Conservation (phyloP, 2,888 invertebrate species). For the Yponomeuta plumbellus region DNA sequence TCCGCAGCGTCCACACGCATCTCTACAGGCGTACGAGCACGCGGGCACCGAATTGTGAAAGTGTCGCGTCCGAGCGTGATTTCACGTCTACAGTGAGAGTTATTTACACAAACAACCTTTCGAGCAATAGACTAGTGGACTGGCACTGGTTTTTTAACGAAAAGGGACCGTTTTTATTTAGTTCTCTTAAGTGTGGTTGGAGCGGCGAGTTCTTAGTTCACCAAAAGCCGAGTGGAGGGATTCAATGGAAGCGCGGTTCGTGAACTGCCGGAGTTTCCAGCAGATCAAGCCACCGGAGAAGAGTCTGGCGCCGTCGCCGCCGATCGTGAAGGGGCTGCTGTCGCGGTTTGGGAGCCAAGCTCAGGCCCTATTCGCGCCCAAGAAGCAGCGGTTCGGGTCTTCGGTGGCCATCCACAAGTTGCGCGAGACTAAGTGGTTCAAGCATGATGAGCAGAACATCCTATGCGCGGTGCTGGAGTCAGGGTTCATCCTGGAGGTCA, state of each 20-base stretch:
- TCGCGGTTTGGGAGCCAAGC: conserved; percentile 75
- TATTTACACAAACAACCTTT: conserved; percentile 40
- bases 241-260: conserved; percentile 78
- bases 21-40: conserved; percentile 45
- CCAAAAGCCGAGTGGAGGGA: conserved; percentile 49
- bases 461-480: conserved; percentile 83
- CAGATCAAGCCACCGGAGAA: conserved; percentile 75
- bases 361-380: conserved; percentile 71
- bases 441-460: conserved; percentile 81
- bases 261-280: conserved; percentile 74
- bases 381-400: conserved; percentile 76
- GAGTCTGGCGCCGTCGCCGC: conserved; percentile 62
- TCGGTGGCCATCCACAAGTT: conserved; percentile 83
- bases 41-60: conserved; percentile 68
- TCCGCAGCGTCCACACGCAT: conserved; percentile 53
- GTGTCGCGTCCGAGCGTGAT: conserved; percentile 61
- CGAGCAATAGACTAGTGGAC: conserved; percentile 25
- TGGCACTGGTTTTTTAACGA: background rate
- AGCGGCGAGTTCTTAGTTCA: conserved; percentile 48
- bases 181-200: conserved; percentile 22
- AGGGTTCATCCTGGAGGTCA: conserved; percentile 82
- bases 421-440: conserved; percentile 85
- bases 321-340: conserved; percentile 70
- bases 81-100: conserved; percentile 62
- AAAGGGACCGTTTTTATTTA: background rate